These are phyloP conservation scores for Sphyrna mokarran DNA, from an alignment of 2,113 vertebrate species.

Conservation along the genomic window DNA sequence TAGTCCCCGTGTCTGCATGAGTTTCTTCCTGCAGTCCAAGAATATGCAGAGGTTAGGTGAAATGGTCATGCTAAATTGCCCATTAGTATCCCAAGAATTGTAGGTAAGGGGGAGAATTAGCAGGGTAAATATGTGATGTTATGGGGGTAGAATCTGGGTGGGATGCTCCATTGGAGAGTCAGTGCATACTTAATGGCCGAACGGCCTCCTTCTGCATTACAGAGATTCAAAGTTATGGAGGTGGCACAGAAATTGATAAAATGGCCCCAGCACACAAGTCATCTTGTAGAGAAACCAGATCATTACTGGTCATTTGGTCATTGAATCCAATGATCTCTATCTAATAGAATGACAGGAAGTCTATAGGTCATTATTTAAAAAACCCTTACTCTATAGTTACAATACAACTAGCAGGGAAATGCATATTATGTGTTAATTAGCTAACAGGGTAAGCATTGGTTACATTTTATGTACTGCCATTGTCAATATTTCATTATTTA, in stretches of 20 bases:
- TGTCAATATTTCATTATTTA: background rate
- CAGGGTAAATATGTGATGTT: too few relatives aligned
- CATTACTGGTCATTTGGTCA: background rate
- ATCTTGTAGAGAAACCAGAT: background rate
- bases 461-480: background rate
- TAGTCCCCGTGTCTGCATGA: too few relatives aligned
- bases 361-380: background rate
- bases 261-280: background rate
- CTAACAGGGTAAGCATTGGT: background rate
- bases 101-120: too few relatives aligned
- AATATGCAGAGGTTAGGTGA: too few relatives aligned
- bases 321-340: background rate
- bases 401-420: background rate
- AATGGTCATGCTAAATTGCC: too few relatives aligned
- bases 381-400: background rate
- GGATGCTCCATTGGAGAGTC: too few relatives aligned
- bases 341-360: background rate
- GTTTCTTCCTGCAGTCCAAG: too few relatives aligned
- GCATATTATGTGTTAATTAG: background rate
- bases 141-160: too few relatives aligned
- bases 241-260: background rate
- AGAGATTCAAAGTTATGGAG: too few relatives aligned
- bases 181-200: too few relatives aligned
- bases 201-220: too few relatives aligned
- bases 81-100: too few relatives aligned